Base-by-base conservation (phyloP, 2,113 vertebrate genomes). In the Malurus elegans region DNA sequence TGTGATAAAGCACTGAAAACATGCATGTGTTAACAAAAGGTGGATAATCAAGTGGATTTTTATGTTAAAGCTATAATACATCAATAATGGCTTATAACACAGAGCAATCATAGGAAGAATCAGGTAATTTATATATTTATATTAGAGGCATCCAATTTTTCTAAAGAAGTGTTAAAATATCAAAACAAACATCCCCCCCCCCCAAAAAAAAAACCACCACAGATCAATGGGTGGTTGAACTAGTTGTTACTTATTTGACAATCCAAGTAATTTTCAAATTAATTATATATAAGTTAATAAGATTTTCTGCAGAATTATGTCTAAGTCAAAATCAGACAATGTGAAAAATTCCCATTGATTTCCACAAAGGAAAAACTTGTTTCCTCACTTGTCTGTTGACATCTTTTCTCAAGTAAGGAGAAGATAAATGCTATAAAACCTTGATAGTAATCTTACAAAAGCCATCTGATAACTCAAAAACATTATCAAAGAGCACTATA, bases 161-260 rank as follows among this genome's bases (percentile, higher is more conserved):
- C 61, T 57, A 26, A 45, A 82, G 61, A 73, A 4, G 0, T 71
- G 7, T 34, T 79, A 26, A 66, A 83, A 75, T 65, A 60, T 18
- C 14, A 48, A 64, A 79, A 44, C 26, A 71, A 62, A n/a, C 2
- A 9, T 8, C 19, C 4, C 2, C 4, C 6, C 6, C 4, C 6
- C 6, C 4, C 0, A 4, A 48, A 45, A 44, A 8, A 2, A 2
- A 38, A 38, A 11, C 38, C 38, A 38, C 38, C 8, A 10, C 14
- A 29, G 12, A 23, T 48, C 5, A 36, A 26, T 42, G 16, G 16
- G 16, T 71, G 14, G 38, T 6, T 80, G n/a, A 85, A 54, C 71
- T 26, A 32, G 6, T 20, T 9, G 3, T 71, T 60, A 50, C 3
- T 42, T 64, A 45, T 54, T 56, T 79, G 28, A 12, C 38, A 71